Evolutionary conservation across 1,140 invertebrate genomes (phyloP).

Genomic region (Pogonus chalceus): DNA sequence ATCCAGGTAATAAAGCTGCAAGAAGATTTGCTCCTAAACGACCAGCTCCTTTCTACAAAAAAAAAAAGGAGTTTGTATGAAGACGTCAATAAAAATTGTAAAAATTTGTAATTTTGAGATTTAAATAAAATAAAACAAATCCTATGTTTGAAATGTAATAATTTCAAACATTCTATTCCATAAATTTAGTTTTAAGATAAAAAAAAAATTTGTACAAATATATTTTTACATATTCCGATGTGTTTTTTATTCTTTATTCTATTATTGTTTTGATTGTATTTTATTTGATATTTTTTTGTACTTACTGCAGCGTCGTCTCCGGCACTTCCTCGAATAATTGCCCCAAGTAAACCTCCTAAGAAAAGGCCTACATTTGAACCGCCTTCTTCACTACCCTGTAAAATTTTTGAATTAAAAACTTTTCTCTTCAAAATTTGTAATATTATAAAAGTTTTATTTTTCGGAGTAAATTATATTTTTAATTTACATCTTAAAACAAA

Average conservation of each 20-base stretch:
- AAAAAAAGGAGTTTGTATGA: too few species aligned
- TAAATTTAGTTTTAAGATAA: background rate
- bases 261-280: background rate
- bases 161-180: background rate
- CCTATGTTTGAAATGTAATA: background rate
- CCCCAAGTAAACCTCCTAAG: slow-evolving; percentile 37
- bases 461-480: too few species aligned
- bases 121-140: background rate
- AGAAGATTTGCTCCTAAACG: slow-evolving; percentile 28
- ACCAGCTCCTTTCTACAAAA: slow-evolving; percentile 33
- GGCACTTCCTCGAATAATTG: slow-evolving; percentile 39
- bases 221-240: background rate
- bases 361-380: slow-evolving; percentile 41
- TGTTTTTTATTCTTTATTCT: background rate
- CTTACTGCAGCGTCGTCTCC: slow-evolving; percentile 42
- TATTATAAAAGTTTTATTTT: too few species aligned
- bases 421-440: slow-evolving; percentile 5
- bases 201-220: background rate
- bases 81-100: too few species aligned
- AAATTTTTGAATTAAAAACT: slow-evolving; percentile 28
- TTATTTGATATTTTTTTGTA: background rate
- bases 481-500: too few species aligned
- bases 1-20: slow-evolving; percentile 27
- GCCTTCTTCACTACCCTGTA: slow-evolving; percentile 32
- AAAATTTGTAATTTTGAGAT: background rate